phyloP scores from a whole-genome alignment of 2,113 vertebrate genomes.

The Tursiops truncatus region DNA sequence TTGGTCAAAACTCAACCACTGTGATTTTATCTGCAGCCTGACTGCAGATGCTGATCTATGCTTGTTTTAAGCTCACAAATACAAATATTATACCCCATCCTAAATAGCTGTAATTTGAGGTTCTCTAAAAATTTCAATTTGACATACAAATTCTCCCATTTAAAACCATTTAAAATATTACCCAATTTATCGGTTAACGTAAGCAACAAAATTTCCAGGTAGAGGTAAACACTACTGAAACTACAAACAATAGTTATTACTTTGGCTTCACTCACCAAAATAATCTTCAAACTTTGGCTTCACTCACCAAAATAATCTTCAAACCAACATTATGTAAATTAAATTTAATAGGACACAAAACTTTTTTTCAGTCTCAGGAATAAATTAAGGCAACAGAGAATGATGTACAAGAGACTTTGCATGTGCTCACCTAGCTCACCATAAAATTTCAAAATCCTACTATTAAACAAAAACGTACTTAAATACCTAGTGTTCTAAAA shows the following conservation, averaged over 20 bases:
- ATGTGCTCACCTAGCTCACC: neutral
- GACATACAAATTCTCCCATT: neutral
- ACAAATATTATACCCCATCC: neutral
- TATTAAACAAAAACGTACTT: neutral
- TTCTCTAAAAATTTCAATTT: constrained; percentile 25
- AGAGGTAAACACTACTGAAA: constrained; percentile 24
- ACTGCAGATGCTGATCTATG: neutral
- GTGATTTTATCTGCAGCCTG: neutral
- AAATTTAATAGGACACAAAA: neutral
- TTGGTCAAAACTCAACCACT: constrained; percentile 40
- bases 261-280: constrained; percentile 27
- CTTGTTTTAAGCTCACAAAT: neutral
- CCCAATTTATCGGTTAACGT: neutral
- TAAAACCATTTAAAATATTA: constrained; percentile 37
- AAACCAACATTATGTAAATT: constrained; percentile 22
- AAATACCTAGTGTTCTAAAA: neutral
- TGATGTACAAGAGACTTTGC: neutral
- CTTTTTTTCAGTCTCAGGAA: neutral
- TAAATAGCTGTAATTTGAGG: neutral
- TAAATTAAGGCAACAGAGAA: constrained; percentile 17
- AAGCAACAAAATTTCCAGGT: constrained; percentile 20
- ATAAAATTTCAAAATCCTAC: neutral
- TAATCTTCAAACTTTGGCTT: constrained; percentile 39
- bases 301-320: constrained; percentile 21
- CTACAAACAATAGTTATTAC: neutral